A percentile compares a stretch with the other conserved stretches of the same genome.
Conservation (phyloP, 2,888 invertebrate genomes). For the Sinopyrophorus schimmeli region DNA sequence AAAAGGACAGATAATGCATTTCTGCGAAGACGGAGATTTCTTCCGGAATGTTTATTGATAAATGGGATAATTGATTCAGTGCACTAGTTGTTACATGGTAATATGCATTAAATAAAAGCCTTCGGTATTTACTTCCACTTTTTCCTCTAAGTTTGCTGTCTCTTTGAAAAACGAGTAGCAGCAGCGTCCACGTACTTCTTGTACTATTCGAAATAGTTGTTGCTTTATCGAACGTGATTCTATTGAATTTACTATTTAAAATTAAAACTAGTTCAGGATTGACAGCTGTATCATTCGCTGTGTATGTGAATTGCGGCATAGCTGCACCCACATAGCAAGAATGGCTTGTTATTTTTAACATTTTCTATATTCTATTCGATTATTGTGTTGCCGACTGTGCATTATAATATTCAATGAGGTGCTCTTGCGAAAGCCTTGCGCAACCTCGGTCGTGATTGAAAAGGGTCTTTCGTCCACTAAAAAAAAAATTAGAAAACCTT, state of each 20-base stretch:
- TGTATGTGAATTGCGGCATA: conserved; percentile 39
- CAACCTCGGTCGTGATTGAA: conserved; percentile 7
- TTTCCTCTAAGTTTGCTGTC: conserved; percentile 16
- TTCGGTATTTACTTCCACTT: conserved; percentile 27
- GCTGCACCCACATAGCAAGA: conserved; percentile 42
- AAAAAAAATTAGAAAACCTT: neutral
- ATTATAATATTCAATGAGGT: conserved; percentile 20
- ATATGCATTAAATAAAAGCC: conserved; percentile 20
- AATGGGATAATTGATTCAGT: conserved; percentile 12
- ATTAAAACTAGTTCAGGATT: conserved; percentile 41
- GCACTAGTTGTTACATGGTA: conserved; percentile 8
- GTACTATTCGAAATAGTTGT: conserved; percentile 22
- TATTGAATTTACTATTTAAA: conserved; percentile 40
- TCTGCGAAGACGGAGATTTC: conserved; percentile 8
- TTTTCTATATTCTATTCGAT: conserved; percentile 24
- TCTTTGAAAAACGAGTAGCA: conserved; percentile 21
- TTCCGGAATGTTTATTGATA: conserved; percentile 15
- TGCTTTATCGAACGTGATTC: conserved; percentile 37
- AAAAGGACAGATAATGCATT: no score
- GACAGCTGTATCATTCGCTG: conserved; percentile 37
- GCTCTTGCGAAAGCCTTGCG: conserved; percentile 8
- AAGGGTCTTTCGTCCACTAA: conserved; percentile 7
- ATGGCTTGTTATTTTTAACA: conserved; percentile 34
- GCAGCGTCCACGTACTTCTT: conserved; percentile 23
- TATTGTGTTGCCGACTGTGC: conserved; percentile 16